Base-by-base conservation (phyloP, 2,113 vertebrate species). In the Choloepus hoffmanni region DNA sequence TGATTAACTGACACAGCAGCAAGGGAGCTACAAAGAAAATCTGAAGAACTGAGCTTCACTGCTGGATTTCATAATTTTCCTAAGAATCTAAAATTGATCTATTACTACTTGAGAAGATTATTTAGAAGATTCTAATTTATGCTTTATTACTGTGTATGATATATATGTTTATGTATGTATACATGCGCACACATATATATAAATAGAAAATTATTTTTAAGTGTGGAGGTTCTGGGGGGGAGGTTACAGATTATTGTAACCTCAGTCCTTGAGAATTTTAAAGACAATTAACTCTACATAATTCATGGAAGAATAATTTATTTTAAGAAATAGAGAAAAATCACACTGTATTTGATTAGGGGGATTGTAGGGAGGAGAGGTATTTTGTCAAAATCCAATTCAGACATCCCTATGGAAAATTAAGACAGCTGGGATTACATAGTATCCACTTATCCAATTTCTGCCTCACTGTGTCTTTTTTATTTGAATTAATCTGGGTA, bases 401-500 rank as follows among this genome's bases (percentile, higher is more conserved):
- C 97, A 97, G 79, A 90, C 50, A 92, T 98, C 97, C 96, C 97
- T 95, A 45, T 92, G 97, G 97, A 98, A 97, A 96, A 97, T 92
- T 93, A 93, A 97, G 82, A 85, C 96, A 94, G 72, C 92, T 97
- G 97, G 97, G 97, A 98, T 93, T 97, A 97, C 65, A 92, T 68
- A 90, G 93, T 97, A 97, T 97, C 96, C 97, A 96, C 97, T 98
- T 97, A 97, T 97, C 97, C 96, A 98, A 98, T 97, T 98, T 98
- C 96, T 98, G 79, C 92, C 96, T 97, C 95, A 96, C 93, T 96
- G 97, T 97, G 79, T 96, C 96, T 97, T 97, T 96, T 97, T 96
- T 96, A 96, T 97, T 97, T 97, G 97, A 98, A 98, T 96, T 98
- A 97, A 98, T 97, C 97, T 98, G 96, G 94, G 97, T 98, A 98